A percentile compares a stretch with the other conserved stretches of the same genome.
Conservation (phyloP, 2,113 vertebrate genomes). For the Phocoena phocoena region DNA sequence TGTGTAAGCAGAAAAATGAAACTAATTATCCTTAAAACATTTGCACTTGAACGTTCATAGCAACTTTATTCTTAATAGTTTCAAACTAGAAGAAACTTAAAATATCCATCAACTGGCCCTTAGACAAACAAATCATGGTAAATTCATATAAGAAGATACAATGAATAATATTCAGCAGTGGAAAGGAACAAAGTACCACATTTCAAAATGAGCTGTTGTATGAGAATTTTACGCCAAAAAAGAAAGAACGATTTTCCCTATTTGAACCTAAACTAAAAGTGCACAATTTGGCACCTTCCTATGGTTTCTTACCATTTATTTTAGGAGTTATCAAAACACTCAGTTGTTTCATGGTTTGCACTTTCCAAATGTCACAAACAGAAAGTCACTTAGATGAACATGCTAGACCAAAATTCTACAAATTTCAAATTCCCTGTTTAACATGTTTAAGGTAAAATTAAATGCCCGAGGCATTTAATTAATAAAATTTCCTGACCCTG, state of each 20-base stretch:
- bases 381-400: conserved; percentile 40
- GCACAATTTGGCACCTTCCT: neutral
- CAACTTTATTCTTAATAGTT: neutral
- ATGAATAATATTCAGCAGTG: neutral
- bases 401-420: neutral
- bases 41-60: neutral
- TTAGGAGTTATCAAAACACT: conserved; percentile 53
- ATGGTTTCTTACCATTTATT: conserved; percentile 53
- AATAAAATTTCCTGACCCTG: neutral
- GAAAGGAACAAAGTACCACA: neutral
- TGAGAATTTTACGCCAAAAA: neutral
- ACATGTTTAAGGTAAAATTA: neutral
- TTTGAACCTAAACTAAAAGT: neutral
- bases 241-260: neutral
- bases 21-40: neutral
- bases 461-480: neutral
- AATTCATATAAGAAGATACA: neutral
- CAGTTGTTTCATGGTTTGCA: conserved; percentile 15
- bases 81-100: neutral
- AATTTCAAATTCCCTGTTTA: conserved; percentile 33
- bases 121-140: neutral
- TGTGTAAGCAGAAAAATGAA: neutral
- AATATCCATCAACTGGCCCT: neutral
- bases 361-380: conserved; percentile 1
- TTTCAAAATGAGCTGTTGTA: neutral